These are phyloP conservation scores for Cremastinae sp. DNA, from an alignment of 2,888 invertebrate species.

Conservation along the genomic window DNA sequence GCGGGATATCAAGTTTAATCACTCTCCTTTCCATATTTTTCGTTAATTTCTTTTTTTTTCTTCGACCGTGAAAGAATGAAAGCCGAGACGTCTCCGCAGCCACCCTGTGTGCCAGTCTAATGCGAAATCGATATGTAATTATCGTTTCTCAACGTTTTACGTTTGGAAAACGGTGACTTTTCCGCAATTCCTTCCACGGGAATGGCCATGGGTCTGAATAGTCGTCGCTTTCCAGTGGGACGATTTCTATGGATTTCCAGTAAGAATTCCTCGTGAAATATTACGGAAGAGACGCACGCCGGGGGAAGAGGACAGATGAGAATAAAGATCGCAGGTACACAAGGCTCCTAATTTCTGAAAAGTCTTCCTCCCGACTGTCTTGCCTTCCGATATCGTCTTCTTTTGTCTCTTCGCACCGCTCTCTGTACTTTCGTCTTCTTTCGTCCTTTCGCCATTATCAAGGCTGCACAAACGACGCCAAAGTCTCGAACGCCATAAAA, in stretches of 20 bases:
- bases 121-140: constrained; percentile 78
- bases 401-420: constrained; percentile 26
- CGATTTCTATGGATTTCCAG: no score
- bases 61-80: constrained; percentile 69
- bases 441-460: constrained; percentile 13
- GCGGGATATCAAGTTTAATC: constrained; percentile 15
- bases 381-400: not conserved
- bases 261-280: constrained; percentile 47
- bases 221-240: no score
- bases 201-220: constrained; percentile 31
- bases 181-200: constrained; percentile 30
- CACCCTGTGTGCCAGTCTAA: constrained; percentile 66
- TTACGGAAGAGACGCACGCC: constrained; percentile 48
- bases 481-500: constrained; percentile 26
- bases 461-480: constrained; percentile 30
- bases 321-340: constrained; percentile 32
- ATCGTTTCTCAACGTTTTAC: constrained; percentile 64
- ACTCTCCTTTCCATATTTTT: constrained; percentile 5
- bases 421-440: constrained; percentile 20
- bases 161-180: constrained; percentile 8
- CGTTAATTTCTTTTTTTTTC: not conserved
- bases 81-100: constrained; percentile 60
- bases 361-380: constrained; percentile 11
- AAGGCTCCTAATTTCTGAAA: constrained; percentile 48
- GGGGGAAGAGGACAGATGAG: constrained; percentile 16